Base-by-base conservation (phyloP, 2,797 vertebrate species). In the Meriones psammophilus region DNA sequence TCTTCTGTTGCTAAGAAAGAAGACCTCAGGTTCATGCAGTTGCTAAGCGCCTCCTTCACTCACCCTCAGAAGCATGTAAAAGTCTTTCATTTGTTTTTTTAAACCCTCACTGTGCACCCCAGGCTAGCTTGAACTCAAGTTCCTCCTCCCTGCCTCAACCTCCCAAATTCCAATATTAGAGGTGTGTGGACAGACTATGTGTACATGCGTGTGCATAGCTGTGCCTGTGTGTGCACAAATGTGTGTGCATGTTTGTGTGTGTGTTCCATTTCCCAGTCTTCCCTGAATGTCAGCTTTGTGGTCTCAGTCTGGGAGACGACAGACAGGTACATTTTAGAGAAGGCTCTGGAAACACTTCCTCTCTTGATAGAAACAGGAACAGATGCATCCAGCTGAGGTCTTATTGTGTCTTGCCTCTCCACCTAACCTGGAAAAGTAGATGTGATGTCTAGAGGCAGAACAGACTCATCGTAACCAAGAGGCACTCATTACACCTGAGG, bases 321-420 rank as follows among this genome's bases (percentile, higher is more conserved):
- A 66, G 30, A 54, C 39, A 92, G 58, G 33, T 24, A 89, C 20
- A 28, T 80, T 80, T 3, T 60, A 7, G 50, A 83, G 36, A 76
- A 69, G 24, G 36, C 85, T 77, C 84, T 78, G 9, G 36, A 39
- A 89, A 50, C 10, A 74, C 62, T 66, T 42, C 20, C 5, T 84
- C 42, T 94, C 76, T 46, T 76, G 17, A 79, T 77, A 10, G 62
- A 92, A 87, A 90, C 73, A 20, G 71, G n/a, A 56, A 62, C 80
- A 50, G 12, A 5, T 20, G 12, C 42, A 50, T 64, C 60, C 26
- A 80, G 42, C 3, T 68, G 50, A 84, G 33, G 17, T 46, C 15
- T 86, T 74, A 80, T 17, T 62, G 15, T n/a, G 39, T 54, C 54
- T 74, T 88, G 14, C n/a, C 33, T 91, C 36, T 77, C 24, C 30